phyloP scores from a whole-genome alignment of 2,888 invertebrate genomes.

The Drosophila picticornis region DNA sequence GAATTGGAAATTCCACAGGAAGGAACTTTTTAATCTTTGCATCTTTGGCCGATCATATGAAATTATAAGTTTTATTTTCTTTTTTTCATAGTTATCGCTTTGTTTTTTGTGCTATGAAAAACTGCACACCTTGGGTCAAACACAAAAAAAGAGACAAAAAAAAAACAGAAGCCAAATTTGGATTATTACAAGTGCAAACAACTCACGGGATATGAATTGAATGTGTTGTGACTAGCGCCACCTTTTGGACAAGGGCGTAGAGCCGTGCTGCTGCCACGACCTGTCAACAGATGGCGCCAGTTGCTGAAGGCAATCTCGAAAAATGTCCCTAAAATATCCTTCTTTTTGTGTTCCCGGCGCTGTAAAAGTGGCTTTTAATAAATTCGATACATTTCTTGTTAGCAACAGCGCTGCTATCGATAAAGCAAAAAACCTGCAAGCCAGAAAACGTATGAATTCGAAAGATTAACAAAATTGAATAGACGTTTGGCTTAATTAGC shows the following conservation, averaged over 20 bases:
- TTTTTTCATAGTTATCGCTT: background rate
- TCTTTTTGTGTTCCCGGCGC: background rate
- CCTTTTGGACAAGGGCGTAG: background rate
- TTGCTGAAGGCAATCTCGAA: background rate
- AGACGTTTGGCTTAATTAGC: background rate
- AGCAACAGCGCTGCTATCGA: constrained; percentile 27
- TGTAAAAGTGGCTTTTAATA: constrained; percentile 2
- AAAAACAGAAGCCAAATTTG: background rate
- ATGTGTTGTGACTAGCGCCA: constrained; percentile 22
- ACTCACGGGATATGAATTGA: background rate
- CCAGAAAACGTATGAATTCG: background rate
- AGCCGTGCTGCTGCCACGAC: background rate
- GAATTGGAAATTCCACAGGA: background rate
- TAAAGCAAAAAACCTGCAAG: constrained; percentile 3
- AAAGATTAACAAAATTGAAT: background rate
- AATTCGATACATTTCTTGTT: constrained; percentile 12
- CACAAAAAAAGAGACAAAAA: background rate
- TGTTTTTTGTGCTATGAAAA: background rate
- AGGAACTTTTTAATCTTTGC: background rate
- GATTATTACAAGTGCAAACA: background rate
- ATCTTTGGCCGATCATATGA: background rate
- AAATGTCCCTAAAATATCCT: constrained; percentile 28
- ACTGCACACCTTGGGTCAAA: background rate
- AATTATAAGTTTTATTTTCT: background rate
- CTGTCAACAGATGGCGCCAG: constrained; percentile 27